A percentile compares a stretch with the other conserved stretches of the same genome.
These are phyloP conservation scores for Sapayoa aenigma DNA, from an alignment of 2,113 vertebrate genomes.

Conservation along the genomic window DNA sequence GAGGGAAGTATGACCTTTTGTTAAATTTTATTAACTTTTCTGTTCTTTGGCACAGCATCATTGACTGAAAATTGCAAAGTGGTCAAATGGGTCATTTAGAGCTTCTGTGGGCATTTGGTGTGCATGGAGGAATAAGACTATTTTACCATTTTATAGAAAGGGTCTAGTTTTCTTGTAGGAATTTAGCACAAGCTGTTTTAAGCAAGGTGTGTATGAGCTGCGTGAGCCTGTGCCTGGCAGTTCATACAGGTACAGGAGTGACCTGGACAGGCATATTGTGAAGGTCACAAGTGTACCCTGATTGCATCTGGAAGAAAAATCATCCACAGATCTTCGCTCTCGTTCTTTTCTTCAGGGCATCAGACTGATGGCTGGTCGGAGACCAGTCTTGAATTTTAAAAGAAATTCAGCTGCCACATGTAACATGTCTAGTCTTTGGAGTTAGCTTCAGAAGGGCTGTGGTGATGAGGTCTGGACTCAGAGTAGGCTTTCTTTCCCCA, in stretches of 20 bases:
- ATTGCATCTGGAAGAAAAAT: background rate
- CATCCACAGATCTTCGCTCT: background rate
- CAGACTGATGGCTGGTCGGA: background rate
- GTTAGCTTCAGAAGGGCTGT: background rate
- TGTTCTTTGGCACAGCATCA: background rate
- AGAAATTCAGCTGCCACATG: background rate
- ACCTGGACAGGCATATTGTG: accelerated
- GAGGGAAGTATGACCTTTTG: background rate
- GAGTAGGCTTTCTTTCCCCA: background rate
- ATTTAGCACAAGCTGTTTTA: background rate
- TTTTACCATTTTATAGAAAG: background rate
- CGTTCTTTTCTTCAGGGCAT: background rate
- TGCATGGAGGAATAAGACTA: background rate
- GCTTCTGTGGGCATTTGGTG: background rate
- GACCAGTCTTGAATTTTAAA: background rate
- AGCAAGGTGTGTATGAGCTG: background rate
- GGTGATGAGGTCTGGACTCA: background rate
- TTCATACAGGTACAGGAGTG: background rate
- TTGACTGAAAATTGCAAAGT: background rate
- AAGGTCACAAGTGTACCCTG: background rate
- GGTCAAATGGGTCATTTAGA: background rate
- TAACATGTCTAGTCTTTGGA: background rate
- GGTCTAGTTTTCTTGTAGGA: background rate
- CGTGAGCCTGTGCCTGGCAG: background rate
- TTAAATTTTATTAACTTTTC: background rate